phyloP scores from a whole-genome alignment of 2,113 vertebrate genomes.

The Salminus brasiliensis region DNA sequence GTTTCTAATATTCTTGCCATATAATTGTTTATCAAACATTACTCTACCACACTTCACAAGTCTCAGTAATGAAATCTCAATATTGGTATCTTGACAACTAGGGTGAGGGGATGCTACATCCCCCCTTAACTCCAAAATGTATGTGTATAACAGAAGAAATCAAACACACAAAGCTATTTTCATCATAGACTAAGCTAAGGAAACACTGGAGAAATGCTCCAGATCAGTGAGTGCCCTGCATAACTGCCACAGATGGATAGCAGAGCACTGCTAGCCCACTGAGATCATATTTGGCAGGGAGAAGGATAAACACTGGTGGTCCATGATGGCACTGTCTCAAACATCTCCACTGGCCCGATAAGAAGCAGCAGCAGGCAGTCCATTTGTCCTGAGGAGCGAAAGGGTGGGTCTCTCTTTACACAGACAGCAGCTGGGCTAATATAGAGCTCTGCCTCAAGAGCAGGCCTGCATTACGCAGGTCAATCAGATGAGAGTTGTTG shows the following conservation, averaged over 20 bases:
- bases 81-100: too few species aligned
- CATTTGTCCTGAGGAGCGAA: conserved; percentile 46
- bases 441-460: neutral
- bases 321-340: conserved; percentile 57
- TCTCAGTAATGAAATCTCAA: too few species aligned
- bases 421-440: conserved; percentile 23
- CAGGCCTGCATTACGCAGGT: neutral
- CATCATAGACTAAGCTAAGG: neutral
- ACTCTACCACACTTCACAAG: too few species aligned
- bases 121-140: too few species aligned
- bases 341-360: conserved; percentile 55
- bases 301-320: neutral
- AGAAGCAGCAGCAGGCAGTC: conserved; percentile 43
- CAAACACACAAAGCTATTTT: too few species aligned
- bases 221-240: neutral
- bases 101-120: too few species aligned
- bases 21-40: too few species aligned
- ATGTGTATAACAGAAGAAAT: too few species aligned
- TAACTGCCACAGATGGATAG: neutral
- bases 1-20: too few species aligned
- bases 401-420: conserved; percentile 58
- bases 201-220: neutral
- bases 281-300: neutral
- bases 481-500: neutral
- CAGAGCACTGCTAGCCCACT: neutral